Evolutionary conservation across 2,888 invertebrate species (phyloP).

Genomic region (Tolmerus cingulatus): DNA sequence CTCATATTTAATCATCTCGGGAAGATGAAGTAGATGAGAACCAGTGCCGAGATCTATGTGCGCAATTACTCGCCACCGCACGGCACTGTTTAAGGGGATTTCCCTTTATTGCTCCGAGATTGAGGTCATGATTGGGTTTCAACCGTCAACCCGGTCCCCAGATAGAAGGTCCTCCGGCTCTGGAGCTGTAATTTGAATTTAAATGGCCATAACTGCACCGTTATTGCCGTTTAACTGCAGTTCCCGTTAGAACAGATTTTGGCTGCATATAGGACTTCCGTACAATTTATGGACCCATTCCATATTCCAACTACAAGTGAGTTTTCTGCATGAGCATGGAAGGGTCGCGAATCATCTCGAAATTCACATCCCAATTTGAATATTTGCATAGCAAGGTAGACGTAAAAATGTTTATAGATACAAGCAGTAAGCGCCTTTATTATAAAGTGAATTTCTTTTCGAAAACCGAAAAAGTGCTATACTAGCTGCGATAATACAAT

Average conservation of each 20-base stretch:
- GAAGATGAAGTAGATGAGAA: constrained; percentile 38
- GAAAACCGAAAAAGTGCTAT: background rate
- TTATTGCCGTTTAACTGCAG: background rate
- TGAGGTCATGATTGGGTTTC: constrained; percentile 26
- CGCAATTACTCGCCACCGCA: background rate
- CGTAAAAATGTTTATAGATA: background rate
- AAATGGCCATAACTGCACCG: background rate
- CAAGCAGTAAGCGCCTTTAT: background rate
- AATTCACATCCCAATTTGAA: background rate
- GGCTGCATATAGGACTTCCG: background rate
- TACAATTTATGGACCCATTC: background rate
- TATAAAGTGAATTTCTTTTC: background rate
- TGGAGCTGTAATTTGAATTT: constrained; percentile 18
- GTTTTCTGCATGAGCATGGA: background rate
- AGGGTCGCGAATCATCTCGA: background rate
- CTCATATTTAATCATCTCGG: constrained; percentile 40
- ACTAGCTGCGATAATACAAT: background rate
- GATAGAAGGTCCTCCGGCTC: background rate
- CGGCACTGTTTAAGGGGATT: background rate
- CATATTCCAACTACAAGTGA: background rate
- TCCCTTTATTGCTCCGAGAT: constrained; percentile 12
- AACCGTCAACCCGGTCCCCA: background rate
- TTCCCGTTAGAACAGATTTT: background rate
- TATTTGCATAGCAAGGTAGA: background rate
- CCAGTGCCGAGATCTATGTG: constrained; percentile 21